Percentiles rank a stretch among this genome's conserved stretches.
These are phyloP conservation scores for Drosophila yooni DNA, from an alignment of 2,888 invertebrate species.

Conservation along the genomic window DNA sequence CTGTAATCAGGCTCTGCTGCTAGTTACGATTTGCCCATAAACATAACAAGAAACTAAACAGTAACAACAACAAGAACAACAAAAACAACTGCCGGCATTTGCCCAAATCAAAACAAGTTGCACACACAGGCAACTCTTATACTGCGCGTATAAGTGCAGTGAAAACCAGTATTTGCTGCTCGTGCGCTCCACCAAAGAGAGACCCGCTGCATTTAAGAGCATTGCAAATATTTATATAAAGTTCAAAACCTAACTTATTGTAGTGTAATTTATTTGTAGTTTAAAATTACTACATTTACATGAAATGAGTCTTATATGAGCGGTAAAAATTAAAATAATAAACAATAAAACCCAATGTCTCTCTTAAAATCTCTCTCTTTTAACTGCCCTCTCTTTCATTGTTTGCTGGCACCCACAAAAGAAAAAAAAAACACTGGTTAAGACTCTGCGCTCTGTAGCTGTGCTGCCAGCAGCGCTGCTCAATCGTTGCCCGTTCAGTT, in stretches of 20 bases:
- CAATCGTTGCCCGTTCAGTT: conserved; percentile 32
- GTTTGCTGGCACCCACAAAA: not conserved
- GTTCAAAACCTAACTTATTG: too few relatives aligned
- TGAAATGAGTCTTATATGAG: too few relatives aligned
- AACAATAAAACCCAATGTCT: not conserved
- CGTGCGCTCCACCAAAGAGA: conserved; percentile 28
- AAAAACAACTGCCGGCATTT: conserved; percentile 64
- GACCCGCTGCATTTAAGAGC: conserved; percentile 19
- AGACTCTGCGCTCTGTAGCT: not conserved
- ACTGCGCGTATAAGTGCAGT: conserved; percentile 2
- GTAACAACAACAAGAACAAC: conserved; percentile 33
- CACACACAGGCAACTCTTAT: conserved; percentile 42
- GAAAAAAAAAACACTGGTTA: not conserved
- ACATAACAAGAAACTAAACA: conserved; percentile 52
- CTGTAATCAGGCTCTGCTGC: conserved; percentile 65
- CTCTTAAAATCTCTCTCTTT: not conserved
- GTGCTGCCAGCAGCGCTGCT: conserved; percentile 12
- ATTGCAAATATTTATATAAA: not conserved
- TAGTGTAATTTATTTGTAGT: not conserved
- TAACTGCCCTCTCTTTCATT: not conserved
- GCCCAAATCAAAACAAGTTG: conserved; percentile 63
- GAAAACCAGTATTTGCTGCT: conserved; percentile 49
- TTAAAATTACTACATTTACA: too few relatives aligned
- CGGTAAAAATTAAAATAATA: not conserved
- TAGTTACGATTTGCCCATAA: conserved; percentile 46